Percentiles rank a stretch among this genome's conserved stretches.
phyloP scores from a whole-genome alignment of 2,797 vertebrate species.

The Coranthus polyacanthus region DNA sequence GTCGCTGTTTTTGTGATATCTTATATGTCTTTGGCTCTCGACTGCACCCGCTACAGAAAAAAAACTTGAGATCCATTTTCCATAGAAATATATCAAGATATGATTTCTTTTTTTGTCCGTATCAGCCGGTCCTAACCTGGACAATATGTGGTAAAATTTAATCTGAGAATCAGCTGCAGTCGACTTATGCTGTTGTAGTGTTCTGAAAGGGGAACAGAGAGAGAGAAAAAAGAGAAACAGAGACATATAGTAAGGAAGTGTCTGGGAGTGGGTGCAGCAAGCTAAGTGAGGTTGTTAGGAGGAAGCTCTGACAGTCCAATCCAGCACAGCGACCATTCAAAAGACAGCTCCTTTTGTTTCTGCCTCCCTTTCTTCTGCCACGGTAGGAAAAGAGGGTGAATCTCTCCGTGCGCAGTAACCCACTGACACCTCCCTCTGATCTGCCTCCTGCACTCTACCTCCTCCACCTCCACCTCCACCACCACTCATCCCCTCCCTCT shows the following conservation, averaged over 20 bases:
- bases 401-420: conserved; percentile 78
- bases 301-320: conserved; percentile 79
- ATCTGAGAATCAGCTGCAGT: conserved; percentile 25
- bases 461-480: conserved; percentile 49
- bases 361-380: conserved; percentile 77
- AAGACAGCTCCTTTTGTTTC: conserved; percentile 84
- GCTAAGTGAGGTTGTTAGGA: conserved; percentile 77
- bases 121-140: too few relatives aligned
- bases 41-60: too few relatives aligned
- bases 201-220: conserved; percentile 29
- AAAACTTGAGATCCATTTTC: too few relatives aligned
- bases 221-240: conserved; percentile 13
- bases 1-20: too few relatives aligned
- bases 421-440: conserved; percentile 84
- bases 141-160: background rate
- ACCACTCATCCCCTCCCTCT: conserved; percentile 43
- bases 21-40: too few relatives aligned
- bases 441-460: conserved; percentile 73
- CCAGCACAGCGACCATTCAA: conserved; percentile 73
- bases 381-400: conserved; percentile 68
- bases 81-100: too few relatives aligned
- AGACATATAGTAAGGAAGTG: conserved; percentile 54
- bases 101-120: too few relatives aligned
- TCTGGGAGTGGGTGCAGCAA: conserved; percentile 63
- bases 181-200: conserved; percentile 8